Evolutionary conservation across 2,113 vertebrate species (phyloP), one percentile per base, ranked within the genome.

Genomic region (Platichthys stellatus): DNA sequence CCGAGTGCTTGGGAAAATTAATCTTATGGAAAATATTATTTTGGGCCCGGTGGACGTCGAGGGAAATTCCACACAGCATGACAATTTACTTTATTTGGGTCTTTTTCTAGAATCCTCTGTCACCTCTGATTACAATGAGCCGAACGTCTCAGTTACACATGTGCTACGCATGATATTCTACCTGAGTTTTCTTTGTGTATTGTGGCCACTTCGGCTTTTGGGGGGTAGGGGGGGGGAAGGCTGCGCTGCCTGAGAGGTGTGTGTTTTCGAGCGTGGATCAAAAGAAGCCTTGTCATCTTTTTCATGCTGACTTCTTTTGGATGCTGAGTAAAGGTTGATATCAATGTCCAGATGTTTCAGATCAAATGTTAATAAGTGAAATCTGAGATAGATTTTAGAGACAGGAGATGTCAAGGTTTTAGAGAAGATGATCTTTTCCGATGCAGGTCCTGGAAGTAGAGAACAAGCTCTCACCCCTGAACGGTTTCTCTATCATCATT

Each of bases 21-120:
- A 93, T 92, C 91, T 92, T 83, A 90, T 89, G 78, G 88, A 93
- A 93, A 93, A 94, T 92, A 94, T 94, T 94, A 93, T 93, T 94
- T 92, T 93, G 92, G 93, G 93, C 93, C 47, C 47, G 69, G 78
- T 74, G 82, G 84, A 92, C 69, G 85, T 91, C 83, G 75, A 74
- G 86, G 86, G 91, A 93, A 94, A 94, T 94, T 94, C 90, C 92
- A 89, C 90, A 81, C 92, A 92, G 92, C 92, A 87, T 92, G 93
- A 93, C 90, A 92, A 92, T 93, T 93, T 90, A 91, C 87, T 93
- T 92, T 91, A 94, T 92, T 93, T 87, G 64, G 43, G 68, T 64
- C 70, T 85, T 88, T 89, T 91, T 84, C 38, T 78, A 63, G 83
- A 91, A 90, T 91, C 89, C 86, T 92, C 91, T 92, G 93, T 94